A percentile compares a stretch with the other conserved stretches of the same genome.
These are phyloP conservation scores for Spicauda simplicius DNA, from an alignment of 2,888 invertebrate species.

Conservation along the genomic window DNA sequence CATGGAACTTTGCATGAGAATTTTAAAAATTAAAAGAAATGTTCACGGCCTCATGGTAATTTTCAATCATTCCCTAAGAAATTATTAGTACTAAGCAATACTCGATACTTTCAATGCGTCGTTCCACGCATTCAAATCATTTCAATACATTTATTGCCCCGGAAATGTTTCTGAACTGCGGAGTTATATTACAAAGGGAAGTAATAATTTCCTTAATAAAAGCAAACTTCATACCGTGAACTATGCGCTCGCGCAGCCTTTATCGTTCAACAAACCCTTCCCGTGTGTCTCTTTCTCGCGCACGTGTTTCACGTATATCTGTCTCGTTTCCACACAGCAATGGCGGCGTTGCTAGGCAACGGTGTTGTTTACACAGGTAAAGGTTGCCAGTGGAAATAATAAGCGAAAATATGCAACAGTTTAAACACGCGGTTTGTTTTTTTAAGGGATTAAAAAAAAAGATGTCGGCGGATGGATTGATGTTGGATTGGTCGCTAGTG, in stretches of 20 bases:
- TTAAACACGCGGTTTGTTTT: too few species aligned
- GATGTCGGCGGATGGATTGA: too few species aligned
- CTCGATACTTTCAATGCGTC: too few species aligned
- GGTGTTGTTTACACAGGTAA: conserved; percentile 51
- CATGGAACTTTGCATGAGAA: too few species aligned
- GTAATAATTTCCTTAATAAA: conserved; percentile 70
- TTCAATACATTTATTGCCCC: conserved; percentile 19
- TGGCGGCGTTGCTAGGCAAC: conserved; percentile 52
- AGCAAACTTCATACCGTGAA: conserved; percentile 53
- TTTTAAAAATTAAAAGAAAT: too few species aligned
- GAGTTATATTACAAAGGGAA: conserved; percentile 47
- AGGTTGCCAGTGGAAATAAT: too few species aligned
- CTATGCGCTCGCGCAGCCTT: conserved; percentile 60
- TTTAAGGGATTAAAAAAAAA: too few species aligned
- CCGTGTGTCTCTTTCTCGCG: conserved; percentile 36
- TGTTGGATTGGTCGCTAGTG: too few species aligned
- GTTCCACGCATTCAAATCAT: conserved; percentile 17
- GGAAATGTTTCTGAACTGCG: conserved; percentile 10
- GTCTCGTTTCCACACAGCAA: conserved; percentile 42
- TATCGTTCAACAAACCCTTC: conserved; percentile 64
- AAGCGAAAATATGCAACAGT: too few species aligned
- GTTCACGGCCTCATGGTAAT: too few species aligned
- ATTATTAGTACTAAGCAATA: too few species aligned
- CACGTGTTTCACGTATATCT: not conserved
- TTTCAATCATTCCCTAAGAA: too few species aligned